A percentile compares a stretch with the other conserved stretches of the same genome.
phyloP scores from a whole-genome alignment of 1,140 invertebrate genomes.

The Camponotus floridanus region DNA sequence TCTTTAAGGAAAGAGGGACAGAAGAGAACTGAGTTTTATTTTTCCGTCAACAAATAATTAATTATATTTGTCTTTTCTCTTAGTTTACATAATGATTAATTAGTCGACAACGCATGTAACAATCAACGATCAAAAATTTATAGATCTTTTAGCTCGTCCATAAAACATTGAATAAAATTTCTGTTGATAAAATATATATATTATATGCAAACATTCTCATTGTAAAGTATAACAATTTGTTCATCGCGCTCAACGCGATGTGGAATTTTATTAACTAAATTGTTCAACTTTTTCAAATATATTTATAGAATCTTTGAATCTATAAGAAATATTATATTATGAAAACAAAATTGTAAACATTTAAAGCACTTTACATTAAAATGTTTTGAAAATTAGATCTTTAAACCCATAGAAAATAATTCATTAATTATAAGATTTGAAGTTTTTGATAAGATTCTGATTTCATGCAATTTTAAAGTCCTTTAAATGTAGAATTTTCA shows the following conservation, averaged over 20 bases:
- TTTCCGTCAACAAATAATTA: slow-evolving; percentile 64
- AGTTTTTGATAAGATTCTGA: neutral
- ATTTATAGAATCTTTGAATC: slow-evolving; percentile 1
- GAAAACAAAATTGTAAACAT: neutral
- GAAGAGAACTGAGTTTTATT: slow-evolving; percentile 42
- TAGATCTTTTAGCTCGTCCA: slow-evolving; percentile 14
- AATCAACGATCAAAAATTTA: slow-evolving; percentile 37
- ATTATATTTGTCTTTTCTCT: slow-evolving; percentile 45
- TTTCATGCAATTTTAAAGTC: neutral
- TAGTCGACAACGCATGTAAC: slow-evolving; percentile 30
- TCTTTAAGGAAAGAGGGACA: slow-evolving; percentile 38
- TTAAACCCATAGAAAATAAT: too few species aligned
- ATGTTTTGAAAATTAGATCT: neutral
- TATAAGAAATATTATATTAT: neutral
- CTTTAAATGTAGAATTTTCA: neutral
- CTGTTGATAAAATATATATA: slow-evolving; percentile 47
- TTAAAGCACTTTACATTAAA: neutral
- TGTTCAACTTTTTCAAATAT: neutral
- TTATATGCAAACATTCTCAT: slow-evolving; percentile 33
- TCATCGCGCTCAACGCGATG: slow-evolving; percentile 38
- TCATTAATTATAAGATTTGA: too few species aligned
- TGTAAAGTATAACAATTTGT: slow-evolving; percentile 40
- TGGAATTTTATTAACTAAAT: slow-evolving; percentile 36
- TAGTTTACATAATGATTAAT: slow-evolving; percentile 50
- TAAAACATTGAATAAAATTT: slow-evolving; percentile 47